phyloP scores from a whole-genome alignment of 2,113 vertebrate species.

The Eubucco bourcierii region DNA sequence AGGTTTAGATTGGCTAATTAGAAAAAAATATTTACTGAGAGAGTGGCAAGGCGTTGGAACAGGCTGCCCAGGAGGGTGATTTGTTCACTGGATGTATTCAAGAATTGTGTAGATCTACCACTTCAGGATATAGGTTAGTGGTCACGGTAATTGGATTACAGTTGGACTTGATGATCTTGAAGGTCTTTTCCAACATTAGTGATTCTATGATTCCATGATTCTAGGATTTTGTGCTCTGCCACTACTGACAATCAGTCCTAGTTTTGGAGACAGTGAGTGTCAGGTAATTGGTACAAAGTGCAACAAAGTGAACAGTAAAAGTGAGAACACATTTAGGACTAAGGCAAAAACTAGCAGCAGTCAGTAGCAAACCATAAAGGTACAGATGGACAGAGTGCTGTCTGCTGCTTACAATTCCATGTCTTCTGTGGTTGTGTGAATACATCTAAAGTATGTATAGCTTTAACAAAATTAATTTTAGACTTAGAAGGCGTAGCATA shows the following conservation, averaged over 20 bases:
- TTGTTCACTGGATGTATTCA: too few species aligned
- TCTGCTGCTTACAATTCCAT: not conserved
- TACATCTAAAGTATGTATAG: not conserved
- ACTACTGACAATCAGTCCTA: not conserved
- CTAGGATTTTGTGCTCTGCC: not conserved
- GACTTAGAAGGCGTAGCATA: not conserved
- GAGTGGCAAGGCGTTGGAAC: too few species aligned
- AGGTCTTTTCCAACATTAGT: too few species aligned
- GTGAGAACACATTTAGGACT: not conserved
- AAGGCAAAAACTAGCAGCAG: not conserved
- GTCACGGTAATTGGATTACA: too few species aligned
- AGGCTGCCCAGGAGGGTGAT: too few species aligned
- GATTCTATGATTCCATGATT: too few species aligned
- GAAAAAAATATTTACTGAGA: too few species aligned
- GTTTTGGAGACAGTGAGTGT: not conserved
- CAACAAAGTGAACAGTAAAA: not conserved
- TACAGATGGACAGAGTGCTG: fast-evolving
- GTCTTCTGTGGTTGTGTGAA: not conserved
- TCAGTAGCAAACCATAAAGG: not conserved
- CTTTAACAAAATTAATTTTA: not conserved
- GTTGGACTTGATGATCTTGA: too few species aligned
- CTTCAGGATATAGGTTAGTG: too few species aligned
- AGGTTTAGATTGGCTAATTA: too few species aligned
- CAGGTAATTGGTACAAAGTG: not conserved
- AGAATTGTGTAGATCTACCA: too few species aligned